Evolutionary conservation across 2,113 vertebrate genomes (phyloP).

Genomic region (Cebidichthys violaceus): DNA sequence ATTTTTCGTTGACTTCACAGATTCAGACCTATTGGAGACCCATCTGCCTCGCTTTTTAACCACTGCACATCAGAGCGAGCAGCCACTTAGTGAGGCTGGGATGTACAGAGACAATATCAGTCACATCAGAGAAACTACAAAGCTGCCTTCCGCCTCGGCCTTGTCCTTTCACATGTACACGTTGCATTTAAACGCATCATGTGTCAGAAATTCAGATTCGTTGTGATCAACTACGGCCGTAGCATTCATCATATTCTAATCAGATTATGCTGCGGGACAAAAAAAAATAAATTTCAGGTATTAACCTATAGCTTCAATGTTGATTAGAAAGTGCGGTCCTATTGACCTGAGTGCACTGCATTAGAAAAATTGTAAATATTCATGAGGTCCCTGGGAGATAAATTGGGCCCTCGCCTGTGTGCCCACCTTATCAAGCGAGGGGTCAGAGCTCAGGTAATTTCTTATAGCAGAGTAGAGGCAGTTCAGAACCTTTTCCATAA

Average conservation of each 20-base stretch:
- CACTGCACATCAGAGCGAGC: constrained; percentile 39
- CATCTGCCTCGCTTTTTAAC: constrained; percentile 25
- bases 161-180: constrained; percentile 45
- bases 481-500: constrained; percentile 44
- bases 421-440: constrained; percentile 57
- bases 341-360: constrained; percentile 48
- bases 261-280: constrained; percentile 43
- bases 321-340: constrained; percentile 56
- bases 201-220: constrained; percentile 23
- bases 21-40: constrained; percentile 30
- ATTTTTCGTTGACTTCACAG: constrained; percentile 14
- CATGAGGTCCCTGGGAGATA: constrained; percentile 64
- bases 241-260: constrained; percentile 39
- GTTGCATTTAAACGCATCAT: constrained; percentile 23
- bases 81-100: constrained; percentile 34
- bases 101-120: constrained; percentile 40
- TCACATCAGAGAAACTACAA: constrained; percentile 47
- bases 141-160: constrained; percentile 18
- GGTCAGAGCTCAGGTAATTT: constrained; percentile 62
- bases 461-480: constrained; percentile 20
- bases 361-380: constrained; percentile 69
- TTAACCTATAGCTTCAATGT: constrained; percentile 60
- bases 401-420: constrained; percentile 44
- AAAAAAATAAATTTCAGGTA: constrained; percentile 40
- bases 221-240: constrained; percentile 11